Evolutionary conservation across 2,113 vertebrate genomes (phyloP).

Genomic region (Globicephala melas): DNA sequence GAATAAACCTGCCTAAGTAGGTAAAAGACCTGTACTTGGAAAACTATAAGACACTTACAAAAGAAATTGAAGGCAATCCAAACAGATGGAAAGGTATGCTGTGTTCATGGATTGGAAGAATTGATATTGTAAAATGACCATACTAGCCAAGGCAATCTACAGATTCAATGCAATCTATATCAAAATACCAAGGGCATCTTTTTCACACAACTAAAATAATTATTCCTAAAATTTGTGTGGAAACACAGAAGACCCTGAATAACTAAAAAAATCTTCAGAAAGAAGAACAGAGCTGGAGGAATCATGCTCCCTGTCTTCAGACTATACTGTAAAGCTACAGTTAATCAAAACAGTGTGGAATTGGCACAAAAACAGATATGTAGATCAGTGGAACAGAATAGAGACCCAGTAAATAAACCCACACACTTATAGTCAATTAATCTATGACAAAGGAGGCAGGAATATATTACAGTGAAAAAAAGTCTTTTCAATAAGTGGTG

Average conservation of each 20-base stretch:
- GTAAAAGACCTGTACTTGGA: neutral
- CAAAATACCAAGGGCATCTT: neutral
- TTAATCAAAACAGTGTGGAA: neutral
- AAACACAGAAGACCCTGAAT: neutral
- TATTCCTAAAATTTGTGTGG: neutral
- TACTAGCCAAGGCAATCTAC: neutral
- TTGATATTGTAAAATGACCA: neutral
- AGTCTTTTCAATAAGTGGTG: neutral
- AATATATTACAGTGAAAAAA: neutral
- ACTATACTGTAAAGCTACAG: neutral
- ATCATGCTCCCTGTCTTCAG: neutral
- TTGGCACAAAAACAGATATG: neutral
- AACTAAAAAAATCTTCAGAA: neutral
- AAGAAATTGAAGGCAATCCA: neutral
- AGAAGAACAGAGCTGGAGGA: neutral
- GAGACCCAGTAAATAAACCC: neutral
- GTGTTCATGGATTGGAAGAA: neutral
- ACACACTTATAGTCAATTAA: neutral
- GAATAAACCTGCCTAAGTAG: neutral
- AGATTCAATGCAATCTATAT: neutral
- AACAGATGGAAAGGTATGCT: neutral
- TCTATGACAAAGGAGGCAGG: neutral
- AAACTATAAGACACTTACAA: neutral
- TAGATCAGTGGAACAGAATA: neutral
- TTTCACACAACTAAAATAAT: neutral